Evolutionary conservation across 2,888 invertebrate genomes (phyloP), one percentile per base, ranked within the genome.

Genomic region (Acholoe squamosa): DNA sequence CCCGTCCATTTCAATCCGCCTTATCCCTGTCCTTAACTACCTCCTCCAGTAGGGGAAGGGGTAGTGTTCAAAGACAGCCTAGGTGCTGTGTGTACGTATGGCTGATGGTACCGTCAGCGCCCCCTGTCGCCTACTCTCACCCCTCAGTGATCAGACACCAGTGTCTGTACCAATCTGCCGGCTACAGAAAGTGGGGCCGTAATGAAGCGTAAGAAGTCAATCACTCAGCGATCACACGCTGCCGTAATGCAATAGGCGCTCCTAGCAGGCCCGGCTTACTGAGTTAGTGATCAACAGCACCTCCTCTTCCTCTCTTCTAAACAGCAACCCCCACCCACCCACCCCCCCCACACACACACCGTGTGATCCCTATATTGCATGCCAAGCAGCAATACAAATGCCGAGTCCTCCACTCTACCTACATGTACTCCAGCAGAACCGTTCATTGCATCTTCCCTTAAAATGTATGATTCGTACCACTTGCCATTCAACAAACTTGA

Each of bases 181-280:
- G 43, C 7, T 80, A 80, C 34, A 80, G 80, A 80, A 34, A 80
- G 80, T 80, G 25, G 80, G 14, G 33, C n/a, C 14, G 19, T 80
- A 80, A 80, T 80, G 80, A 80, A 80, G 80, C 80, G 80, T 34
- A 80, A 80, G 80, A 80, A 80, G 80, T 80, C 34, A 80, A 80
- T 80, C 80, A 80, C 33, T 80, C 34, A 80, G 43, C 34, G 34
- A 80, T 80, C 80, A 80, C 80, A 80, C 33, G 80, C 16, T 10
- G 12, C 80, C 16, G 34, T 80, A 80, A 80, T 80, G 43, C 80
- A 80, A 80, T 80, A 22, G 31, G 14, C 31, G 25, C 71, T 25
- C 71, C 71, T 71, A 14, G 71, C 28, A 43, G 71, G 71, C 71
- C 16, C 1, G 25, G 71, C 71, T 71, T 80, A 80, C 34, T 80